These are phyloP conservation scores for Dermochelys coriacea DNA, from an alignment of 2,797 vertebrate genomes.

Conservation along the genomic window DNA sequence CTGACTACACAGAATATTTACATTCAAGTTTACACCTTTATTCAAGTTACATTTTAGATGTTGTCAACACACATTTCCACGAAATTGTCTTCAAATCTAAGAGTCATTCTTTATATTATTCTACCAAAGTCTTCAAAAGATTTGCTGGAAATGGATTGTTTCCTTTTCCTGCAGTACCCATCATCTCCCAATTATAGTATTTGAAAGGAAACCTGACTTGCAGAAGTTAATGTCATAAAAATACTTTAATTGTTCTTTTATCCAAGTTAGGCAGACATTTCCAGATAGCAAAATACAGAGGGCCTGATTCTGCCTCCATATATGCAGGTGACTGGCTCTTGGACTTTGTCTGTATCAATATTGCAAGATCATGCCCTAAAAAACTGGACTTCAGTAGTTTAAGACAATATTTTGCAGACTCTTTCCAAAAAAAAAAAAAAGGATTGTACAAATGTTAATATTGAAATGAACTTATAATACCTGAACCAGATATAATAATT, in stretches of 20 bases:
- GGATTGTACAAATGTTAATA: neutral
- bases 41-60: constrained; percentile 71
- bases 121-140: neutral
- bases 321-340: neutral
- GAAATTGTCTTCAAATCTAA: constrained; percentile 61
- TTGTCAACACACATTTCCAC: constrained; percentile 49
- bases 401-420: neutral
- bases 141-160: constrained; percentile 51
- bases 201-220: neutral
- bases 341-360: neutral
- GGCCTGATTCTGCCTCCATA: neutral
- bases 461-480: neutral
- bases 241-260: neutral
- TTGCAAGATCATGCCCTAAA: neutral
- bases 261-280: neutral
- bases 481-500: neutral
- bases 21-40: constrained; percentile 80
- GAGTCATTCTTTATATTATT: neutral
- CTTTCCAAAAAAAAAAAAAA: neutral
- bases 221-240: neutral
- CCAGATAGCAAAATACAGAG: neutral
- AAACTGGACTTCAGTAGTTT: neutral
- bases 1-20: constrained; percentile 78
- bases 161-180: constrained; percentile 36
- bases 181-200: constrained; percentile 47